phyloP scores from a whole-genome alignment of 2,888 invertebrate species.

The Chirona hameri region DNA sequence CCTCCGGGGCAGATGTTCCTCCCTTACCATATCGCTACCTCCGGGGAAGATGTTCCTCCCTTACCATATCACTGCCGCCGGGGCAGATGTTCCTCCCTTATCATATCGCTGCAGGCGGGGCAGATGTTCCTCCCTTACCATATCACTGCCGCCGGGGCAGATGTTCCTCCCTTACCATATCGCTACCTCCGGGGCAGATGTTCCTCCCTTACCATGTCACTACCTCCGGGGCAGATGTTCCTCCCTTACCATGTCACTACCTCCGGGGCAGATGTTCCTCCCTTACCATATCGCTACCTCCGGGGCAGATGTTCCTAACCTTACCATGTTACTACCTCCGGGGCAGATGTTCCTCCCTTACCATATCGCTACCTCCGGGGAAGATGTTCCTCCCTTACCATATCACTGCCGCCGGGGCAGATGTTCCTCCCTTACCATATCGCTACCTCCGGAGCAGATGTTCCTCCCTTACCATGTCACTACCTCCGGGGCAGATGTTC shows the following conservation, averaged over 20 bases:
- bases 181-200: background rate
- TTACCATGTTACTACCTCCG: background rate
- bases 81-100: too few relatives aligned
- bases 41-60: slow-evolving; percentile 46
- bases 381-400: background rate
- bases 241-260: too few relatives aligned
- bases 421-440: too few relatives aligned
- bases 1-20: background rate
- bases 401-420: background rate
- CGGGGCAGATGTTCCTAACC: background rate
- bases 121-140: background rate
- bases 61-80: background rate
- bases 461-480: too few relatives aligned
- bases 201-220: background rate
- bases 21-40: slow-evolving; percentile 45
- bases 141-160: background rate
- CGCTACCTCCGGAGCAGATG: too few relatives aligned
- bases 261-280: background rate
- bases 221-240: background rate
- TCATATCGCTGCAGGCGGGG: too few relatives aligned
- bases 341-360: background rate
- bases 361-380: background rate
- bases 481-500: too few relatives aligned
- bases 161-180: background rate
- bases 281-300: background rate